phyloP scores from a whole-genome alignment of 2,797 vertebrate genomes.

The Crypturellus tataupa region DNA sequence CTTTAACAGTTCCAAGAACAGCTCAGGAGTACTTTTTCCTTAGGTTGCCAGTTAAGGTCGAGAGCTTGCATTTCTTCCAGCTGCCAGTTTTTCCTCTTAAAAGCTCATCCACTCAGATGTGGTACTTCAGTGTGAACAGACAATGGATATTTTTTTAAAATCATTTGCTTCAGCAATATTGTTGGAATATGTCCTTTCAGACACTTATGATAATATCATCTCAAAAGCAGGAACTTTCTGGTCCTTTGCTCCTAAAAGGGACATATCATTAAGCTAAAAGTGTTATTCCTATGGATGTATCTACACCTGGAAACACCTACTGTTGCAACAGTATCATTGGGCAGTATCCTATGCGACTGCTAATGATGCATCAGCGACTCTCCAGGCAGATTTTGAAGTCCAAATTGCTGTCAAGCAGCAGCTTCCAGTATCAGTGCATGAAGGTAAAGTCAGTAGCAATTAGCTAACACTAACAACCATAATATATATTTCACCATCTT shows the following conservation, averaged over 20 bases:
- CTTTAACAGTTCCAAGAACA: background rate
- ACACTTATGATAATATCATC: background rate
- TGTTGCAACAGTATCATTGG: accelerated
- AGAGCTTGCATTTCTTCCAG: background rate
- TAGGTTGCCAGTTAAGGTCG: background rate
- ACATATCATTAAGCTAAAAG: background rate
- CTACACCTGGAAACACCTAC: background rate
- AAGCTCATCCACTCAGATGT: too few relatives aligned
- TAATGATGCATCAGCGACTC: background rate
- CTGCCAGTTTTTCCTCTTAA: background rate
- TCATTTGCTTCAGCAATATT: background rate
- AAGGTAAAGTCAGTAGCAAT: background rate
- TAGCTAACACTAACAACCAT: background rate
- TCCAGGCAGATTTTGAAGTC: background rate
- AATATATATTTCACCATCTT: background rate
- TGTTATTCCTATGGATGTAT: background rate
- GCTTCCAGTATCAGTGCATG: background rate
- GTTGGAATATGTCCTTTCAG: background rate
- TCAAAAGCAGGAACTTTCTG: background rate
- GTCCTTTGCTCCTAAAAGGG: background rate
- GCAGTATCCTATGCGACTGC: background rate
- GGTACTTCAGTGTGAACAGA: background rate
- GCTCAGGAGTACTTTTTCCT: background rate
- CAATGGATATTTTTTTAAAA: background rate
- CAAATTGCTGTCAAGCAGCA: background rate